A percentile compares a stretch with the other conserved stretches of the same genome.
These are phyloP conservation scores for Pardalotus punctatus DNA, from an alignment of 2,113 vertebrate genomes.

Conservation along the genomic window DNA sequence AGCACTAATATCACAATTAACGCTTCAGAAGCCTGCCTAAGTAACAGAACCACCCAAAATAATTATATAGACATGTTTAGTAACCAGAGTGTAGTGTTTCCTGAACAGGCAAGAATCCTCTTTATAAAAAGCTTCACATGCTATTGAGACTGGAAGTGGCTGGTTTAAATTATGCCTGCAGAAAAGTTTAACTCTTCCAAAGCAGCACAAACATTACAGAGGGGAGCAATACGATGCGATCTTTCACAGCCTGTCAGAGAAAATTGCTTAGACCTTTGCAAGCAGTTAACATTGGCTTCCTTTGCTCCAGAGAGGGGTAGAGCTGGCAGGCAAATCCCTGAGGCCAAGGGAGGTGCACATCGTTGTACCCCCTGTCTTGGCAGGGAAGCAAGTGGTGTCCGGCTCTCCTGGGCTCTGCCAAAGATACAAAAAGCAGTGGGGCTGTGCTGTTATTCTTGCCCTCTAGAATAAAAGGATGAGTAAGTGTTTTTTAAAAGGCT, in stretches of 20 bases:
- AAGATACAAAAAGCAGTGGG: background rate
- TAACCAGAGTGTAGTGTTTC: background rate
- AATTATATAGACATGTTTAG: background rate
- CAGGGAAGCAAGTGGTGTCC: background rate
- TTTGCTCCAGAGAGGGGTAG: background rate
- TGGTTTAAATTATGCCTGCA: background rate
- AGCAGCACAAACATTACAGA: background rate
- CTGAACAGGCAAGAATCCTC: background rate
- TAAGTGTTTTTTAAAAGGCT: background rate
- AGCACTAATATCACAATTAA: background rate
- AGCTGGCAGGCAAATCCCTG: background rate
- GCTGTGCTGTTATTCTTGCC: background rate
- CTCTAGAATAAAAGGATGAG: background rate
- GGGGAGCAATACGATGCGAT: rapidly evolving
- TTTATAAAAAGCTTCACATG: background rate
- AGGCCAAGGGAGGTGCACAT: background rate
- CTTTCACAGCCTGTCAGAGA: background rate
- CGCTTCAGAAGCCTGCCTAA: background rate
- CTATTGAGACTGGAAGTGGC: background rate
- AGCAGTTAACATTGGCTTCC: background rate
- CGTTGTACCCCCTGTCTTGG: rapidly evolving
- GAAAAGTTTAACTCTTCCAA: background rate
- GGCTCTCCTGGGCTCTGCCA: background rate
- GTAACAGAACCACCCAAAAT: background rate
- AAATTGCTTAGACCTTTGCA: background rate